Evolutionary conservation across 2,888 invertebrate genomes (phyloP).

Genomic region (Eueremaeus valkanovi): DNA sequence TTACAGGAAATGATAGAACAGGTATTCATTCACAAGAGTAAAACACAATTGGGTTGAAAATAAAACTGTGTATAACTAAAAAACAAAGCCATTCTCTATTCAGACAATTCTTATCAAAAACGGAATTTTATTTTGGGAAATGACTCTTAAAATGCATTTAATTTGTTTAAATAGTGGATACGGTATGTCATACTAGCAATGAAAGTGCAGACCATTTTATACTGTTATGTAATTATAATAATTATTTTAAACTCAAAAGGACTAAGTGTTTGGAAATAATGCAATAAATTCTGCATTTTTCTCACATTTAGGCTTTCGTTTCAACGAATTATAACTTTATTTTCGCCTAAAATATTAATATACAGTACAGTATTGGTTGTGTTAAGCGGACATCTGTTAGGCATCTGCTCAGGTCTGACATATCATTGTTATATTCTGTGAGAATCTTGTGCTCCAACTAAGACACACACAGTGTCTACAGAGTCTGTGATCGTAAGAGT

Average conservation of each 20-base stretch:
- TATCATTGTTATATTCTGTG: neutral
- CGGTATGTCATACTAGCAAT: neutral
- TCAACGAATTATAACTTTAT: neutral
- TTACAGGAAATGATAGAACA: constrained; percentile 14
- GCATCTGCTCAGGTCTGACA: neutral
- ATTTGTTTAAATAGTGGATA: neutral
- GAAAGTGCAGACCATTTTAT: neutral
- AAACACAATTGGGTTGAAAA: neutral
- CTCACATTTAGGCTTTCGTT: constrained; percentile 9
- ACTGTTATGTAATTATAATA: neutral
- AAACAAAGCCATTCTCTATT: neutral
- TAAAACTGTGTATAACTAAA: neutral
- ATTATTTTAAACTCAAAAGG: constrained; percentile 2
- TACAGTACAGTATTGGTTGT: neutral
- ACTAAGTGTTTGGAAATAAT: neutral
- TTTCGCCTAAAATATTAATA: neutral
- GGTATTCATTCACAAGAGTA: neutral
- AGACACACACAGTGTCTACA: neutral
- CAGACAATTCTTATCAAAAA: neutral
- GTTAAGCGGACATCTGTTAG: constrained; percentile 6
- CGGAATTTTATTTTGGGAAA: neutral
- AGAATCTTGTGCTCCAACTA: neutral
- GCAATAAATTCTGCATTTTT: constrained; percentile 10
- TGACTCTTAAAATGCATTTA: neutral
- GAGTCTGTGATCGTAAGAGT: no score